These are phyloP conservation scores for Panagrolaimus sp. DNA, from an alignment of 1,140 invertebrate genomes.

Conservation along the genomic window DNA sequence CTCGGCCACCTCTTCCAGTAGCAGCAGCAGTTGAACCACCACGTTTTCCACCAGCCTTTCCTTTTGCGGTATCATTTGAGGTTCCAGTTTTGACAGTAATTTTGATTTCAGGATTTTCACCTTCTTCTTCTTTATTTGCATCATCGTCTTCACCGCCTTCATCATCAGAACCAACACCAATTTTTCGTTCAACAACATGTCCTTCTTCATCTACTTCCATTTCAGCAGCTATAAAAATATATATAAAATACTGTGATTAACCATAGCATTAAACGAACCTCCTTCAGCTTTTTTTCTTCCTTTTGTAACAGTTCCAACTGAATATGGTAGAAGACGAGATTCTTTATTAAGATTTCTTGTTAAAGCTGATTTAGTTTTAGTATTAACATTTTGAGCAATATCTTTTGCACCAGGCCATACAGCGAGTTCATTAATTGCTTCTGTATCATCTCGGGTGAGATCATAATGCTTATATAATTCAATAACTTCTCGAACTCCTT, in stretches of 20 bases:
- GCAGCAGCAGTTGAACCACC: no score
- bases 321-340: conserved; percentile 68
- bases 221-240: background rate
- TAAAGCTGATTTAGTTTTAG: conserved; percentile 79
- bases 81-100: no score
- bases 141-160: conserved; percentile 1
- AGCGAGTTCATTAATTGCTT: conserved; percentile 75
- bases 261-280: background rate
- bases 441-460: conserved; percentile 80
- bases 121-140: no score
- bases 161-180: background rate
- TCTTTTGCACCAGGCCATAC: conserved; percentile 75
- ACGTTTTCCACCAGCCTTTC: no score
- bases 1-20: no score
- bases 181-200: background rate
- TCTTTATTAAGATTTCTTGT: conserved; percentile 85
- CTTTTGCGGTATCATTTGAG: no score
- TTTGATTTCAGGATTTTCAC: no score
- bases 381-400: conserved; percentile 68
- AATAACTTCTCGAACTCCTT: conserved; percentile 70
- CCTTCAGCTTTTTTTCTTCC: conserved; percentile 9
- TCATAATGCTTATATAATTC: conserved; percentile 73
- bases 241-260: background rate
- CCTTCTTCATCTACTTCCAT: conserved; percentile 11
- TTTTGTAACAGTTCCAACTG: conserved; percentile 42